Evolutionary conservation across 1,140 invertebrate species (phyloP).

Genomic region (Cydia splendana): DNA sequence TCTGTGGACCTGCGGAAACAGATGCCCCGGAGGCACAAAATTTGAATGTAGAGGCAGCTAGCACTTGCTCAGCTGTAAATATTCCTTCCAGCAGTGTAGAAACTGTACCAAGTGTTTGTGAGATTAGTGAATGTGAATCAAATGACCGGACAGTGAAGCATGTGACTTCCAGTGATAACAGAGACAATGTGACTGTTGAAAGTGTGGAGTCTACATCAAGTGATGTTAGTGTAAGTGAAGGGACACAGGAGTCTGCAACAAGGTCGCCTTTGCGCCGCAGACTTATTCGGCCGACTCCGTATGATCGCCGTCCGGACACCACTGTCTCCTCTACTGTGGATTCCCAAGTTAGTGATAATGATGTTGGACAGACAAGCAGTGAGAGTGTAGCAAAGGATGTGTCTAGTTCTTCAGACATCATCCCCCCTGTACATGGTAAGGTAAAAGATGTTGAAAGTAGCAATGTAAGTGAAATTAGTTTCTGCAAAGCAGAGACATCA

Average conservation of each 20-base stretch:
- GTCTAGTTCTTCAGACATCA: slow-evolving; percentile 74
- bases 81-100: slow-evolving; percentile 69
- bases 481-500: slow-evolving; percentile 75
- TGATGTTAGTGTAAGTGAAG: slow-evolving; percentile 71
- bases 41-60: slow-evolving; percentile 45
- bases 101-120: slow-evolving; percentile 51
- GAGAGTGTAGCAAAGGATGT: slow-evolving; percentile 71
- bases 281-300: slow-evolving; percentile 62
- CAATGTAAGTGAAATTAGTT: slow-evolving; percentile 72
- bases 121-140: slow-evolving; percentile 54
- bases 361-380: slow-evolving; percentile 53
- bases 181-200: slow-evolving; percentile 70
- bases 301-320: slow-evolving; percentile 65
- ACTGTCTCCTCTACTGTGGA: slow-evolving; percentile 74
- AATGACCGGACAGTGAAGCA: slow-evolving; percentile 69
- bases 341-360: slow-evolving; percentile 55
- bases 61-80: slow-evolving; percentile 51
- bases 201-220: slow-evolving; percentile 72
- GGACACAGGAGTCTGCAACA: slow-evolving; percentile 50
- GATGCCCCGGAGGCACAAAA: slow-evolving; percentile 44
- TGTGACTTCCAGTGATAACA: slow-evolving; percentile 70
- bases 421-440: slow-evolving; percentile 64
- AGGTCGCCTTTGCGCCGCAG: slow-evolving; percentile 60
- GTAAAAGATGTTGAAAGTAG: slow-evolving; percentile 69
- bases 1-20: slow-evolving; percentile 38